Evolutionary conservation across 1,140 invertebrate genomes (phyloP), one percentile per base, ranked within the genome.

Genomic region (Bombus impatiens): DNA sequence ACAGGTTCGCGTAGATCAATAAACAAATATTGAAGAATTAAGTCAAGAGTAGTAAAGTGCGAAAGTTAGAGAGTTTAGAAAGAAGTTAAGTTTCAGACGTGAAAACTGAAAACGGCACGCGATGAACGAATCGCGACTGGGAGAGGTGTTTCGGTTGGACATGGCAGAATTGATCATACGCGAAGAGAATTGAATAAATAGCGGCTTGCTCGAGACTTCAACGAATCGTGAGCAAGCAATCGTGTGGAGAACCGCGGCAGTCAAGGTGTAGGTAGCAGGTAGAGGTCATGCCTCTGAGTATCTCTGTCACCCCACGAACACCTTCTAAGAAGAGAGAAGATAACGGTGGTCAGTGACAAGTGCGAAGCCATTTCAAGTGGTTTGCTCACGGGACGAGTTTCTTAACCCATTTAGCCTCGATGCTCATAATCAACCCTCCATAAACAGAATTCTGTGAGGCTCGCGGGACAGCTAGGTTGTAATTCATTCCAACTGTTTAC

Each of bases 161-260:
- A 32, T 12, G 37, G 8, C 5, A 18, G 42, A 18, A 47, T 77
- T 37, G 75, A 59, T 57, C 42, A 53, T 35, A 22, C 15, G 40
- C 4, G 57, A 70, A 37, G 18, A 25, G 37, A 40, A 18, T 18
- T 35, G 86, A 42, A 82, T 72, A 42, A 77, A 72, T 47, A 53
- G 12, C 57, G 47, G 47, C n/a, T 65, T 42, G 83, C 85, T 86
- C 84, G 87, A 91, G 92, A 90, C 91, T 94, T 91, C 93, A 90
- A 86, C 90, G 93, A 94, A 94, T 94, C 93, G 94, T 93, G 94
- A 92, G 90, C 92, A 71, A 92, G 90, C 88, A 88, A 92, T 93
- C 91, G 89, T 87, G 65, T n/a, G 47, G 59, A 13, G 53, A 86
- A 84, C 53, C 57, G 44, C 77, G 65, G 76, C 81, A 68, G 57